A percentile compares a stretch with the other conserved stretches of the same genome.
phyloP scores from a whole-genome alignment of 1,140 invertebrate genomes.

The Eufriesea mexicana region DNA sequence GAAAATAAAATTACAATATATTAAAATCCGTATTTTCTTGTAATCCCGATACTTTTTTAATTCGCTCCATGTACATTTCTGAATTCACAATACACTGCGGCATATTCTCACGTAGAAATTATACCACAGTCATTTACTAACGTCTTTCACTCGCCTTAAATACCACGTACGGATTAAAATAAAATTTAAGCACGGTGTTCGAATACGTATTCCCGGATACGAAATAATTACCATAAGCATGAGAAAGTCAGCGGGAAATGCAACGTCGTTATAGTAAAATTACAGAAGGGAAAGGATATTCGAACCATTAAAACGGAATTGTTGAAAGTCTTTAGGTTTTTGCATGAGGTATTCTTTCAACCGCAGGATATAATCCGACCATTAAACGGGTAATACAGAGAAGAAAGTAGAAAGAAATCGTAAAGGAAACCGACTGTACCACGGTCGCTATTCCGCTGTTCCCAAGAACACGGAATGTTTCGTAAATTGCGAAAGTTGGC shows the following conservation, averaged over 20 bases:
- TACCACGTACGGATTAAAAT: no score
- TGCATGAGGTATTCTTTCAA: constrained; percentile 25
- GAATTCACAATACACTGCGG: no score
- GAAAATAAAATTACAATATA: no score
- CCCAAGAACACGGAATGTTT: constrained; percentile 29
- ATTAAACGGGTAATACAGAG: constrained; percentile 38
- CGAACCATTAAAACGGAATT: constrained; percentile 13
- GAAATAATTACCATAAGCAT: not conserved
- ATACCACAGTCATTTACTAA: no score
- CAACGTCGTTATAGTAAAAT: not conserved
- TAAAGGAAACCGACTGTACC: constrained; percentile 26
- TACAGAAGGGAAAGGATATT: not conserved
- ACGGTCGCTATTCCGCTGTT: not conserved
- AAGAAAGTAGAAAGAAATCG: constrained; percentile 32
- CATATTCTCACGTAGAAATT: no score
- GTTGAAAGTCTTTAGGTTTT: constrained; percentile 14
- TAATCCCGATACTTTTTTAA: no score
- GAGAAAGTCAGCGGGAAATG: not conserved
- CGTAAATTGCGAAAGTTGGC: constrained; percentile 47
- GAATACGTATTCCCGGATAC: not conserved
- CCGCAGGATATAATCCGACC: constrained; percentile 40
- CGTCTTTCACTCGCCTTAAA: no score
- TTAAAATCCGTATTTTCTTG: no score
- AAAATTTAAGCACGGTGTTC: no score
- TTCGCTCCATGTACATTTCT: no score